Percentiles rank a stretch among this genome's conserved stretches.
phyloP scores from a whole-genome alignment of 2,888 invertebrate genomes.

The Schizaphis graminum region DNA sequence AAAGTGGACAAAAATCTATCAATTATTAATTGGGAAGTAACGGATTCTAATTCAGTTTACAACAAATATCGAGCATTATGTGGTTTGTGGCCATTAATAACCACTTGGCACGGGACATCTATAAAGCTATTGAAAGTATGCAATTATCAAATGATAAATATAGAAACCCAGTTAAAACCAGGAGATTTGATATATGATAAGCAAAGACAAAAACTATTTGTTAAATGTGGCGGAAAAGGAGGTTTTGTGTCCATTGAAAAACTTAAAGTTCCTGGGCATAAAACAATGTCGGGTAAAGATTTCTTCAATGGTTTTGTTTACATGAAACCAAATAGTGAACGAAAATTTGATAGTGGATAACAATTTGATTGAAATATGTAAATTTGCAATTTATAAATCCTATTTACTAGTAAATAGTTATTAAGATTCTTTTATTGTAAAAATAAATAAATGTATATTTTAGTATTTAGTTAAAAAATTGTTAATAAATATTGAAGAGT shows the following conservation, averaged over 20 bases:
- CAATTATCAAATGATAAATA: constrained; percentile 36
- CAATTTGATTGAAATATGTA: too few species aligned
- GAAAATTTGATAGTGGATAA: constrained; percentile 27
- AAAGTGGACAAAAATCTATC: constrained; percentile 78
- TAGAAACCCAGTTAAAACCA: constrained; percentile 49
- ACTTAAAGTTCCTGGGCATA: constrained; percentile 79
- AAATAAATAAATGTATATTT: too few species aligned
- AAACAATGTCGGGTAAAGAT: constrained; percentile 81
- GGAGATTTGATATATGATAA: constrained; percentile 70
- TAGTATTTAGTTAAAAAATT: too few species aligned
- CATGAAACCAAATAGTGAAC: constrained; percentile 71
- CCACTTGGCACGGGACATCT: constrained; percentile 75
- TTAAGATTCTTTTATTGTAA: too few species aligned
- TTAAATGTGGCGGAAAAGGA: constrained; percentile 78
- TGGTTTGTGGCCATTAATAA: constrained; percentile 76
- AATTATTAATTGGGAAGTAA: constrained; percentile 78
- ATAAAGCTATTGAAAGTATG: constrained; percentile 78
- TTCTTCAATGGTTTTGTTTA: constrained; percentile 90
- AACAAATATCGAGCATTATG: constrained; percentile 81
- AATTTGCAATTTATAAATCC: too few species aligned
- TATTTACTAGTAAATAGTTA: too few species aligned
- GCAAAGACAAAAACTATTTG: constrained; percentile 74
- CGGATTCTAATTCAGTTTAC: constrained; percentile 78
- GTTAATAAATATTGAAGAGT: too few species aligned
- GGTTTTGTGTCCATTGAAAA: constrained; percentile 78